Percentiles rank a stretch among this genome's conserved stretches.
Evolutionary conservation across 1,140 invertebrate genomes (phyloP).

Genomic region (Chrysopa pallens): DNA sequence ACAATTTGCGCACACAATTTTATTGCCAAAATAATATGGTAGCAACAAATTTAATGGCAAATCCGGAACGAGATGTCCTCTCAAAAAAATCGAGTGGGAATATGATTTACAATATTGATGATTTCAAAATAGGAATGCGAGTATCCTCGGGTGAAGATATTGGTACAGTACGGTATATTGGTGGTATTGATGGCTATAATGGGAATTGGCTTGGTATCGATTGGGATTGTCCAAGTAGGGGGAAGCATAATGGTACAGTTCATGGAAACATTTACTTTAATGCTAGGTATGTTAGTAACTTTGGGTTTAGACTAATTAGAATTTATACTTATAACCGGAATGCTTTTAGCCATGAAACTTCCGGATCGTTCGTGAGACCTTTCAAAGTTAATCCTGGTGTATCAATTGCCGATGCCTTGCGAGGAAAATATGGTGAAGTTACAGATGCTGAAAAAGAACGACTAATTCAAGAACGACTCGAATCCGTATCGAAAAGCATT

Average conservation of each 20-base stretch:
- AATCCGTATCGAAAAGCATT: conserved; percentile 39
- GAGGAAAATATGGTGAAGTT: conserved; percentile 47
- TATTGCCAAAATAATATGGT: too few relatives aligned
- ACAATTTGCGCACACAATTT: too few relatives aligned
- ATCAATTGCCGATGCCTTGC: conserved; percentile 51
- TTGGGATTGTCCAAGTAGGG: conserved; percentile 75
- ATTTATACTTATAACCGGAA: conserved; percentile 11
- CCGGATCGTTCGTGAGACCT: conserved; percentile 72
- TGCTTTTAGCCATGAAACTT: conserved; percentile 31
- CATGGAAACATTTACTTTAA: conserved; percentile 27
- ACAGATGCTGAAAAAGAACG: conserved; percentile 33
- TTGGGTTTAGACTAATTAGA: conserved; percentile 1
- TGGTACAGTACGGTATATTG: conserved; percentile 29
- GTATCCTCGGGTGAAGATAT: conserved; percentile 18
- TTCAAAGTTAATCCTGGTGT: conserved; percentile 57
- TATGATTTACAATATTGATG: too few relatives aligned
- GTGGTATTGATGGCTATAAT: conserved; percentile 30
- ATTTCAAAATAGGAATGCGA: conserved; percentile 11
- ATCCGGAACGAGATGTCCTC: too few relatives aligned
- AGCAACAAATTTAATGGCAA: too few relatives aligned
- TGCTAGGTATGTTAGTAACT: conserved; percentile 61
- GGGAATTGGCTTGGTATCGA: conserved; percentile 76
- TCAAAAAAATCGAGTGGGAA: too few relatives aligned
- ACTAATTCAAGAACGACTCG: conserved; percentile 37
- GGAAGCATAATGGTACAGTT: conserved; percentile 79